Evolutionary conservation across 1,140 invertebrate genomes (phyloP), one percentile per base, ranked within the genome.

Genomic region (Galendromus occidentalis): DNA sequence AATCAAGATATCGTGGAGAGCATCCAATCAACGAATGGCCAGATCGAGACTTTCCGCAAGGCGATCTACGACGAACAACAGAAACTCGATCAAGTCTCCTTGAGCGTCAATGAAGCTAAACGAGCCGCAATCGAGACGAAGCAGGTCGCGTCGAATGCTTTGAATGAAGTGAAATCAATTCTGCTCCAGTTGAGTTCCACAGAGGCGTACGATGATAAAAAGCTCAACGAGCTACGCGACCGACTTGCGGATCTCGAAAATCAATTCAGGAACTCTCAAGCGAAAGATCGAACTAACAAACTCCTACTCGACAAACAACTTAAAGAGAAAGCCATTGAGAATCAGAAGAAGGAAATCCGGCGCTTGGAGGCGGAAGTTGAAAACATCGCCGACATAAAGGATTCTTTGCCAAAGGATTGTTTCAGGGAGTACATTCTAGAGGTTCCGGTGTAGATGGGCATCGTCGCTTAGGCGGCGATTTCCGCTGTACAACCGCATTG

Each of bases 381-480:
- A 2, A 96, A 93, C 75, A 85, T 95, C 45, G 82, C 85, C 70
- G 82, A 85, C 25, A 95, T 97, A 68, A 80, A 83, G 20, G 81
- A 85, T 66, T 81, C 87, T 42, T 77, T 96, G 64, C 91, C 91
- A 0, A 78, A 80, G 0, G 82, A 80, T n/a, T 97, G 92, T 75
- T 91, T 84, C 75, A 87, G n/a, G n/a, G n/a, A n/a, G n/a, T n/a
- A n/a, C n/a, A n/a, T n/a, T n/a, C n/a, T n/a, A n/a, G n/a, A n/a
- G n/a, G n/a, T n/a, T n/a, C n/a, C n/a, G n/a, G n/a, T n/a, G n/a
- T n/a, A n/a, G n/a, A n/a, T n/a, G n/a, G n/a, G n/a, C n/a, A n/a
- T n/a, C n/a, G n/a, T n/a, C n/a, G n/a, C n/a, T n/a, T n/a, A n/a
- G n/a, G n/a, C n/a, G n/a, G n/a, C n/a, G n/a, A n/a, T n/a, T n/a